phyloP scores from a whole-genome alignment of 2,888 invertebrate species.

The Blera fallax region DNA sequence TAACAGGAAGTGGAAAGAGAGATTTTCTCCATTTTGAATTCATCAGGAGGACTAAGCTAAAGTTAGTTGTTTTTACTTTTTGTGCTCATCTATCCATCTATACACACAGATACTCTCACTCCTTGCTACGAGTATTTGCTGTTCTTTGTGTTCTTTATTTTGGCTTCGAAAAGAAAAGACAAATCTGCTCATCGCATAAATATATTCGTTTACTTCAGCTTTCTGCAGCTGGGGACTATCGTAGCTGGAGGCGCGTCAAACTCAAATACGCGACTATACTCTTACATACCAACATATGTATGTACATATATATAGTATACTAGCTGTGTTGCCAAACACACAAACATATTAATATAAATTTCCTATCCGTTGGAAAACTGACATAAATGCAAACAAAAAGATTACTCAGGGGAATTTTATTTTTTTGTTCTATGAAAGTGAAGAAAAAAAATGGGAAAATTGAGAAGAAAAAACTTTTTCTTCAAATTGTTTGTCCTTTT shows the following conservation, averaged over 20 bases:
- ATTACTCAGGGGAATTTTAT: slow-evolving; percentile 54
- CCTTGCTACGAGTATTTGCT: slow-evolving; percentile 12
- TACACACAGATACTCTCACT: neutral
- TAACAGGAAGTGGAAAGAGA: slow-evolving; percentile 7
- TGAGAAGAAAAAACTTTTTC: slow-evolving; percentile 53
- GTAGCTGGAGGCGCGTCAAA: slow-evolving; percentile 41
- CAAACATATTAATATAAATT: slow-evolving; percentile 36
- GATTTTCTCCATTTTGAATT: slow-evolving; percentile 47
- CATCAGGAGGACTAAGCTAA: slow-evolving; percentile 27
- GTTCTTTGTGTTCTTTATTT: slow-evolving; percentile 51
- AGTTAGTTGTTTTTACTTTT: slow-evolving; percentile 37
- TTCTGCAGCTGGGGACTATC: slow-evolving; percentile 45
- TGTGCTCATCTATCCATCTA: slow-evolving; percentile 7
- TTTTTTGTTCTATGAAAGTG: slow-evolving; percentile 34
- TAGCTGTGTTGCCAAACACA: neutral
- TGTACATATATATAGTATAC: too few relatives aligned
- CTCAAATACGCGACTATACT: slow-evolving; percentile 26
- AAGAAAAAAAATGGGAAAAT: slow-evolving; percentile 12
- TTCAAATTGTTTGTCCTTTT: slow-evolving; percentile 63
- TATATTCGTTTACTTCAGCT: slow-evolving; percentile 61
- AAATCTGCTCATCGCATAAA: slow-evolving; percentile 67
- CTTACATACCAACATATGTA: neutral
- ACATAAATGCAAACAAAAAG: slow-evolving; percentile 65
- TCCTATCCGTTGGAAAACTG: slow-evolving; percentile 37
- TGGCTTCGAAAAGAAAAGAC: slow-evolving; percentile 52